These are phyloP conservation scores for Troilus luridus DNA, from an alignment of 2,888 invertebrate species.

Conservation along the genomic window DNA sequence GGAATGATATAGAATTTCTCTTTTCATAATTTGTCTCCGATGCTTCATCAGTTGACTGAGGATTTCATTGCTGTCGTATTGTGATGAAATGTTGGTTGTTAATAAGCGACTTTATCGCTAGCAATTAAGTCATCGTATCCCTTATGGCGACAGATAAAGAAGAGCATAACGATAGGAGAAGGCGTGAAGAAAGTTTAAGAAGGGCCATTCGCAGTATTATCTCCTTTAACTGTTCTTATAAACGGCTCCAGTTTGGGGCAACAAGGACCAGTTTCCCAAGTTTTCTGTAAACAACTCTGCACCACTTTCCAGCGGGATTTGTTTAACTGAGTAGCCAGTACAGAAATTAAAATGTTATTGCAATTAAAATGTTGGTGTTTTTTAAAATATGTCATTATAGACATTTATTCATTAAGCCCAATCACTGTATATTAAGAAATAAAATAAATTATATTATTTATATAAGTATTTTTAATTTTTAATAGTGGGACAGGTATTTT, in stretches of 20 bases:
- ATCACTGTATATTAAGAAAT: no score
- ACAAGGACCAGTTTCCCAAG: not conserved
- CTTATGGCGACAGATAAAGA: conserved; percentile 28
- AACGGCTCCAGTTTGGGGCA: not conserved
- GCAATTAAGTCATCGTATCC: not conserved
- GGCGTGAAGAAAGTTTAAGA: conserved; percentile 31
- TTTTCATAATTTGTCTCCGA: no score
- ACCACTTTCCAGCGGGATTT: not conserved
- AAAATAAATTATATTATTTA: no score
- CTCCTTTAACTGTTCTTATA: conserved; percentile 24
- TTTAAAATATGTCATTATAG: no score
- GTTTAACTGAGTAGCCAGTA: not conserved
- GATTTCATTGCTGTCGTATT: not conserved
- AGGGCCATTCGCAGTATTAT: conserved; percentile 7
- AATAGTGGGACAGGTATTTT: no score
- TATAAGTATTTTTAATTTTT: no score
- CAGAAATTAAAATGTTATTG: not conserved
- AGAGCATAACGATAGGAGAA: not conserved
- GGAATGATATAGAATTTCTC: no score
- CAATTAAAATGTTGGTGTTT: not conserved
- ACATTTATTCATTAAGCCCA: no score
- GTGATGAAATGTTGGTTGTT: not conserved
- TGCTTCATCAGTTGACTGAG: not conserved
- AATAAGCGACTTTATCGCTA: not conserved
- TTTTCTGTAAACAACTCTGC: not conserved